Conservation (phyloP, 2,888 invertebrate genomes). For the Synergus laeviventris region DNA sequence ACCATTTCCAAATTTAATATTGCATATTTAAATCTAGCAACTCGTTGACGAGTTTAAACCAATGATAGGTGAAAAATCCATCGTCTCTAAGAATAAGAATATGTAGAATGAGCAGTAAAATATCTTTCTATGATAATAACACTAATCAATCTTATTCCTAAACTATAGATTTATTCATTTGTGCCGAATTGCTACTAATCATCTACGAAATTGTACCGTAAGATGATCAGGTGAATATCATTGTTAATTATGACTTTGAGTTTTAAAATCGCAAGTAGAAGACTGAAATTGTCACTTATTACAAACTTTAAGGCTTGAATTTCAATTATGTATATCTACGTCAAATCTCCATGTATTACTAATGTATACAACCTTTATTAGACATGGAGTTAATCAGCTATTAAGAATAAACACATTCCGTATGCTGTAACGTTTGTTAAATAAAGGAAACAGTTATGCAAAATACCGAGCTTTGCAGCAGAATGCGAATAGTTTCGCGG, state of each 20-base stretch:
- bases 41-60: slow-evolving; percentile 37
- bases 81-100: slow-evolving; percentile 23
- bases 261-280: slow-evolving; percentile 10
- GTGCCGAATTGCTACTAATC: slow-evolving; percentile 10
- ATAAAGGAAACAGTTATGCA: not conserved
- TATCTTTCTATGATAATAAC: slow-evolving; percentile 16
- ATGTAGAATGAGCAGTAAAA: slow-evolving; percentile 34
- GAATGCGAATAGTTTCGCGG: not conserved
- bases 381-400: not conserved
- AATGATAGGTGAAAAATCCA: slow-evolving; percentile 22
- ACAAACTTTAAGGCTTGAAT: not conserved
- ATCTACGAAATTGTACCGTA: not conserved
- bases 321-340: not conserved
- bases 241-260: not conserved
- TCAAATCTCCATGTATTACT: not conserved
- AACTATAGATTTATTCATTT: slow-evolving; percentile 8
- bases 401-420: slow-evolving; percentile 3
- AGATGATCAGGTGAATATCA: not conserved
- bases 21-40: slow-evolving; percentile 31
- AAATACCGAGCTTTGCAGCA: not conserved
- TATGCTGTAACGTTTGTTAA: not conserved
- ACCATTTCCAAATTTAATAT: slow-evolving; percentile 20
- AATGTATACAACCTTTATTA: not conserved
- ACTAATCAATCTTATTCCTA: slow-evolving; percentile 14
- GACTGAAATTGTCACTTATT: slow-evolving; percentile 28